Evolutionary conservation across 2,113 vertebrate species (phyloP).

Genomic region (Caracal caracal): DNA sequence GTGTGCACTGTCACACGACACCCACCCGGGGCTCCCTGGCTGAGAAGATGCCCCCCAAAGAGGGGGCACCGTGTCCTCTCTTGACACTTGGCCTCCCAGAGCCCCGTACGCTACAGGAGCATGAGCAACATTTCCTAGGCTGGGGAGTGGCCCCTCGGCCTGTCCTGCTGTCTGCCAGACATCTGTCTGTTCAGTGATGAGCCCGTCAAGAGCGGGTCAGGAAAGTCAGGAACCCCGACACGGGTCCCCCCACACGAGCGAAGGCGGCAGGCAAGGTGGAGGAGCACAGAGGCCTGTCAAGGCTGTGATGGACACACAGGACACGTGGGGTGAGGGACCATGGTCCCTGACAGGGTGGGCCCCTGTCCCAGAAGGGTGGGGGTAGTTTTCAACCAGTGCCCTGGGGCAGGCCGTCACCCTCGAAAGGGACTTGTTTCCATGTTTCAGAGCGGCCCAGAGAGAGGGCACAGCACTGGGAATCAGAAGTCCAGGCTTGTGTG

Average conservation of each 20-base stretch:
- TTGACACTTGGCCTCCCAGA: too few relatives aligned
- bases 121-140: background rate
- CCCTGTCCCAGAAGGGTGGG: background rate
- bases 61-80: fast-evolving
- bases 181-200: background rate
- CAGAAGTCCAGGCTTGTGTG: background rate
- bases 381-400: background rate
- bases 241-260: background rate
- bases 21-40: fast-evolving
- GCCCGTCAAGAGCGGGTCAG: background rate
- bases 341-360: fast-evolving
- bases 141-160: fast-evolving
- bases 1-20: background rate
- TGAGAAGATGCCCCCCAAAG: background rate
- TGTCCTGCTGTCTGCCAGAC: background rate
- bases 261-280: background rate
- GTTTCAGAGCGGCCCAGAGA: background rate
- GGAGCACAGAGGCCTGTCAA: background rate
- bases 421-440: background rate
- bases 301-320: fast-evolving
- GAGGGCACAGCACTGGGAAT: fast-evolving
- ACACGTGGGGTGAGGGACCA: fast-evolving
- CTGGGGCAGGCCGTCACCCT: background rate
- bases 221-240: background rate
- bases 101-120: fast-evolving